Percentiles rank a stretch among this genome's conserved stretches.
These are phyloP conservation scores for Hippocampus barbouri DNA, from an alignment of 2,113 vertebrate species.

Conservation along the genomic window DNA sequence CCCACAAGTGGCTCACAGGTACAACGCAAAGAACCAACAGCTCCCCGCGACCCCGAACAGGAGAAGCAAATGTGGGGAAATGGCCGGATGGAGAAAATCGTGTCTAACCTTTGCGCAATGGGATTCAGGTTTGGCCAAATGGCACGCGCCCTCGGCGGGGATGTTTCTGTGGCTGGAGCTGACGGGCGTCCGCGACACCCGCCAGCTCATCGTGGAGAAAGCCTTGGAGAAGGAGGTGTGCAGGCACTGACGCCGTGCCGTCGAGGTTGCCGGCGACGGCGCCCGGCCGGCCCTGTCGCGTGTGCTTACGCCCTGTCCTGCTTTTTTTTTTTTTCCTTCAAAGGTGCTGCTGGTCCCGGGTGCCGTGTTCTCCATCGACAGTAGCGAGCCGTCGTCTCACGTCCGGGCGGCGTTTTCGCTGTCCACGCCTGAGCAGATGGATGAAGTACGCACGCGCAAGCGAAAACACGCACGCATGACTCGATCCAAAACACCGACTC, in stretches of 20 bases:
- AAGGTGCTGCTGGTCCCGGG: constrained; percentile 90
- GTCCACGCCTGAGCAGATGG: constrained; percentile 83
- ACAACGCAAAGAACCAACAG: background rate
- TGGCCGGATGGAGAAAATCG: too few relatives aligned
- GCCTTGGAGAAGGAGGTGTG: constrained; percentile 87
- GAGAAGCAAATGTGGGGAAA: too few relatives aligned
- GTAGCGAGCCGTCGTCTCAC: constrained; percentile 76
- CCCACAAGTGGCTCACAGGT: constrained; percentile 92
- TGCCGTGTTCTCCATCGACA: constrained; percentile 77
- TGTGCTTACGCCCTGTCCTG: background rate
- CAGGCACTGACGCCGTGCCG: background rate
- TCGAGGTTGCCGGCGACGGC: too few relatives aligned
- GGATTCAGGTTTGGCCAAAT: constrained; percentile 82
- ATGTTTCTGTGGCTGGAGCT: constrained; percentile 97
- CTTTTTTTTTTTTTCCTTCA: too few relatives aligned
- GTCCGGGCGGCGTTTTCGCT: constrained; percentile 86
- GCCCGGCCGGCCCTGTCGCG: too few relatives aligned
- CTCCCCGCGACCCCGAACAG: too few relatives aligned
- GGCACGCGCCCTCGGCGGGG: constrained; percentile 84
- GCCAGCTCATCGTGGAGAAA: constrained; percentile 83
- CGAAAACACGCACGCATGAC: constrained; percentile 7
- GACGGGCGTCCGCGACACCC: constrained; percentile 81
- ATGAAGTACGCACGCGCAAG: constrained; percentile 67
- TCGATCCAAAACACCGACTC: constrained; percentile 5
- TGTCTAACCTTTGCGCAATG: too few relatives aligned